Evolutionary conservation across 2,113 vertebrate species (phyloP).

Genomic region (Cairina moschata): DNA sequence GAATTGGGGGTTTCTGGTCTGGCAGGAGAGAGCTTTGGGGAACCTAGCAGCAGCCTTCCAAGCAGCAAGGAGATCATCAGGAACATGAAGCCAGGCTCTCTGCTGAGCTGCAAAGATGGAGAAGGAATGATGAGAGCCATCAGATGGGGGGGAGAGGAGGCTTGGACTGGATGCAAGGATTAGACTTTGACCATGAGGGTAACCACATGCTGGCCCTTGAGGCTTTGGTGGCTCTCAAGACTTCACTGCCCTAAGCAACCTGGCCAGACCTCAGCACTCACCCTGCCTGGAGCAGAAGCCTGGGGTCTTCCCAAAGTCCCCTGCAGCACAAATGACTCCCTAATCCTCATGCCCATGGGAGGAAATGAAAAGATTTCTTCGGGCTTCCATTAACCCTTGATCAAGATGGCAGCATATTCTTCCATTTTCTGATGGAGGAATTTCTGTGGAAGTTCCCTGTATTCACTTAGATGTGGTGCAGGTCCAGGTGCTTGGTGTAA

Average conservation of each 20-base stretch:
- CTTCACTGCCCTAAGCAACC: fast-evolving
- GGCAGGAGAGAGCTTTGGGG: too few relatives aligned
- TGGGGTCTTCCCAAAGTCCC: background rate
- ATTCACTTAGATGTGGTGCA: fast-evolving
- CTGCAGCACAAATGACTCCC: fast-evolving
- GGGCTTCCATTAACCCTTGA: background rate
- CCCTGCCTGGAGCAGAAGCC: background rate
- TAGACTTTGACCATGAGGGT: fast-evolving
- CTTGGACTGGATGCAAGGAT: background rate
- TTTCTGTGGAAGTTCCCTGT: fast-evolving
- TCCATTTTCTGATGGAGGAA: background rate
- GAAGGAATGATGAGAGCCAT: background rate
- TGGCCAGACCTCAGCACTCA: fast-evolving
- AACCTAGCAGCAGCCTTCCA: background rate
- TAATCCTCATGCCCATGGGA: too few relatives aligned
- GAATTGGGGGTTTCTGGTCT: background rate
- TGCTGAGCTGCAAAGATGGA: background rate
- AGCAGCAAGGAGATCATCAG: background rate
- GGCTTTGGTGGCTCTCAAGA: background rate
- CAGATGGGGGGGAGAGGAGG: fast-evolving
- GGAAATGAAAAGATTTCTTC: background rate
- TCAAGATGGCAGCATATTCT: background rate
- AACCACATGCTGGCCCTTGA: fast-evolving
- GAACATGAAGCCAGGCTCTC: fast-evolving
- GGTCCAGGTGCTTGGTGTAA: background rate